Percentiles rank a stretch among this genome's conserved stretches.
Evolutionary conservation across 2,888 invertebrate species (phyloP).

Genomic region (Aricia artaxerxes): DNA sequence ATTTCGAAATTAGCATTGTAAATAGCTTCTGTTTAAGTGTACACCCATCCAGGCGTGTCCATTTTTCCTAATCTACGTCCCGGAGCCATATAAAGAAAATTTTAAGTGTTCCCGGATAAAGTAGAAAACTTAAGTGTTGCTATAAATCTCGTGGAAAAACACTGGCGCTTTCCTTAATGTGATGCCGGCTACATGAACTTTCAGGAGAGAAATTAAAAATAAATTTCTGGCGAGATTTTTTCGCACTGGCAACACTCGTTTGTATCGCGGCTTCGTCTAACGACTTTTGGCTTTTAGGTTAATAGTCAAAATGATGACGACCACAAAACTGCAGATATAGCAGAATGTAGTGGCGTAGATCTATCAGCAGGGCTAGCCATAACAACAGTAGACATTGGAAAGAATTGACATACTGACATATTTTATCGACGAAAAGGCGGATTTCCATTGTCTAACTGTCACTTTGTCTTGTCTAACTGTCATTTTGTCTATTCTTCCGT

Average conservation of each 20-base stretch:
- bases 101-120: constrained; percentile 65
- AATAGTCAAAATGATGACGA: not conserved
- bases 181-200: constrained; percentile 46
- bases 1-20: not conserved
- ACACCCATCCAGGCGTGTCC: not conserved
- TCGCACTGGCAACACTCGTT: not conserved
- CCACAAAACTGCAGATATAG: not conserved
- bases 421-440: too few relatives aligned
- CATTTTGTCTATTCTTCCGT: too few relatives aligned
- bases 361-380: too few relatives aligned
- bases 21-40: not conserved
- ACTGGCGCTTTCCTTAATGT: constrained; percentile 53
- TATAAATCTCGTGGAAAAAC: constrained; percentile 73
- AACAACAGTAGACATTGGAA: too few relatives aligned
- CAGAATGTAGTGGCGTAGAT: not conserved
- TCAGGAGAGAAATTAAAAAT: constrained; percentile 36
- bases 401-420: too few relatives aligned
- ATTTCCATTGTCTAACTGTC: too few relatives aligned
- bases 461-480: too few relatives aligned
- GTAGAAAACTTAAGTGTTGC: constrained; percentile 66
- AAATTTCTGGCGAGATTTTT: constrained; percentile 27
- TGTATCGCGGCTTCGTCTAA: not conserved
- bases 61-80: not conserved
- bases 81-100: constrained; percentile 49
- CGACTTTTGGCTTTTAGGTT: not conserved